Evolutionary conservation across 2,888 invertebrate genomes (phyloP).

Genomic region (Sminthurides aquaticus): DNA sequence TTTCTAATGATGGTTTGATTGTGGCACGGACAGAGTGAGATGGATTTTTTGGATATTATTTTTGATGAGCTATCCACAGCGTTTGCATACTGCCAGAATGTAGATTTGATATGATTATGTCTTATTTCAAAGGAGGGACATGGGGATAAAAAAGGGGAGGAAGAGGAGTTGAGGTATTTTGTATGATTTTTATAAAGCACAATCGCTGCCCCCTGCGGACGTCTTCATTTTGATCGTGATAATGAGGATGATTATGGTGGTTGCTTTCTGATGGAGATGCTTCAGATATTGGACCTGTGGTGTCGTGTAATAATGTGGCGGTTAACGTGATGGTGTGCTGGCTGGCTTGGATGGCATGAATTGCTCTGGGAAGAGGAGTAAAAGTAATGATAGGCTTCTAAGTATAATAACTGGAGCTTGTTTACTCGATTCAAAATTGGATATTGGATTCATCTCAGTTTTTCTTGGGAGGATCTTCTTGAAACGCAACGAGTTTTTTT

Average conservation of each 20-base stretch:
- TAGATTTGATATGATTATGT: not conserved
- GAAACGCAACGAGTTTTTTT: no score
- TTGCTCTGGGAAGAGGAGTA: conserved; percentile 12
- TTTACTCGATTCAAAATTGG: conserved; percentile 7
- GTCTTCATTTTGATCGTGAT: not conserved
- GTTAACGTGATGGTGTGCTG: not conserved
- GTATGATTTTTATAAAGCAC: not conserved
- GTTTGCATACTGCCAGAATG: no score
- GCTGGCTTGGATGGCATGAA: not conserved
- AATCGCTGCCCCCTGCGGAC: not conserved
- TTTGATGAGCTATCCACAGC: not conserved
- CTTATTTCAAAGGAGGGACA: not conserved
- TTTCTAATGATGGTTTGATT: not conserved
- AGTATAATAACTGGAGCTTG: conserved; percentile 11
- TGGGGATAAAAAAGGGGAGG: not conserved
- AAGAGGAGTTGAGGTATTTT: not conserved
- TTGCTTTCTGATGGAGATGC: not conserved
- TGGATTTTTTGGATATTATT: not conserved
- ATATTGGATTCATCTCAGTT: not conserved
- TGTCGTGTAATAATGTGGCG: not conserved
- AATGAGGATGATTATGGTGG: not conserved
- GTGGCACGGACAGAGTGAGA: not conserved
- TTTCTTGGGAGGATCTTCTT: no score
- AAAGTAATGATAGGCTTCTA: conserved; percentile 11
- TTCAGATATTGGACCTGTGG: not conserved